These are phyloP conservation scores for Archaeoteleia sp. DNA, from an alignment of 2,888 invertebrate genomes.

Conservation along the genomic window DNA sequence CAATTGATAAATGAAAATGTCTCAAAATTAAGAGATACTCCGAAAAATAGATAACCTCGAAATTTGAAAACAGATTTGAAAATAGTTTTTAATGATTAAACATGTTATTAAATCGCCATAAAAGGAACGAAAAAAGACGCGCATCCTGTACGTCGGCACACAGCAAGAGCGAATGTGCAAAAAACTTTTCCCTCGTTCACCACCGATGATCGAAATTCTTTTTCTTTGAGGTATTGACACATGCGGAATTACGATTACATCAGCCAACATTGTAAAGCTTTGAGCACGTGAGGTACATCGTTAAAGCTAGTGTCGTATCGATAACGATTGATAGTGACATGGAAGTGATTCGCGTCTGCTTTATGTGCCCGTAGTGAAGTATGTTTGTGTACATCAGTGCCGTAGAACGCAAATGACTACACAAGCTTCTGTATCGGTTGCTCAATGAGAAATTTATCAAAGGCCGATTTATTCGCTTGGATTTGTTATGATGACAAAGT, in stretches of 20 bases:
- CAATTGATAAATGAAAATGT: too few species aligned
- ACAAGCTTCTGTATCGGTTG: conserved; percentile 20
- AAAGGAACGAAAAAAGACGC: not conserved
- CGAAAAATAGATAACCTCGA: too few species aligned
- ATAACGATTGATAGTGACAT: conserved; percentile 50
- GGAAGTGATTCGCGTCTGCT: conserved; percentile 45
- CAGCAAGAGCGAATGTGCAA: too few species aligned
- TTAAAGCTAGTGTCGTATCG: conserved; percentile 41
- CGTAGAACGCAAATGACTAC: conserved; percentile 12
- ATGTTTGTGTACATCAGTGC: conserved; percentile 15
- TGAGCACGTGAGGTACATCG: conserved; percentile 35
- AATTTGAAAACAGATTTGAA: too few species aligned
- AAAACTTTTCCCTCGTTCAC: conserved; percentile 14
- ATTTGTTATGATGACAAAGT: conserved; percentile 37
- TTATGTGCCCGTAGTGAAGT: conserved; percentile 26
- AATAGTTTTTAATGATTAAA: too few species aligned
- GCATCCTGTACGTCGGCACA: not conserved
- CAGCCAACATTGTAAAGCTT: conserved; percentile 33
- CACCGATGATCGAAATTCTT: conserved; percentile 9
- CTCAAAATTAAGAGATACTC: too few species aligned
- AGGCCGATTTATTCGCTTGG: conserved; percentile 35
- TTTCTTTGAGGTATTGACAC: conserved; percentile 24
- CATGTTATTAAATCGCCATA: too few species aligned
- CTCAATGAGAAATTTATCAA: conserved; percentile 43
- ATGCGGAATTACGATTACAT: conserved; percentile 32